Evolutionary conservation across 2,888 invertebrate genomes (phyloP), one percentile per base, ranked within the genome.

Genomic region (Aplocera efformata): DNA sequence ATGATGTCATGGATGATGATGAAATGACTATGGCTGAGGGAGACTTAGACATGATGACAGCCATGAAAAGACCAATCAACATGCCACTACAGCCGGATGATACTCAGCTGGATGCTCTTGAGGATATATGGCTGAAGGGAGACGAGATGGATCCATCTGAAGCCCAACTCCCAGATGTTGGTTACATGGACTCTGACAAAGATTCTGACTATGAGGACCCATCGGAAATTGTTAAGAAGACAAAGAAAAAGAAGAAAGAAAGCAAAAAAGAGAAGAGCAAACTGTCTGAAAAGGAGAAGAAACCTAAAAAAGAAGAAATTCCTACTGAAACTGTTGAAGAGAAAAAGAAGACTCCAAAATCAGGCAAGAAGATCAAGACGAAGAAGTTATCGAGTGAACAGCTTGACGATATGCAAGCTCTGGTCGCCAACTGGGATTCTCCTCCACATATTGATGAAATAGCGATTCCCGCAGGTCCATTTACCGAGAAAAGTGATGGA

Each of bases 71-170:
- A 32, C 79, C 73, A 4, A 5, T 17, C 13, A 80, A 69, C 58
- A 74, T 63, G 88, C 89, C 63, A 0, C 52, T 77, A 79, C 88
- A 89, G 4, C 92, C 93, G 0, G 94, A 94, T 63, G 94, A 94
- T 57, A 91, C 92, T 28, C 93, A 93, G 50, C 67, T 94, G 21
- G 94, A 93, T 71, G 94, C 90, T 3, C 78, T 94, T 2, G 94
- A 94, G 76, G 94, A 94, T 60, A 94, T 94, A 54, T 94, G 94
- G 93, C 65, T 94, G 7, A 94, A 94, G 79, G 94, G 94, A 21
- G 94, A 93, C 30, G 94, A 94, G 80, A 93, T 94, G 80, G 94
- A 89, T 2, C 88, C 89, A 1, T 88, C 88, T 0, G 89, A 89
- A 50, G 86, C 89, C 0, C 79, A 76, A 24, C 48, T 72, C 10